Base-by-base conservation (phyloP, 2,888 invertebrate species). In the Taenaris catops region DNA sequence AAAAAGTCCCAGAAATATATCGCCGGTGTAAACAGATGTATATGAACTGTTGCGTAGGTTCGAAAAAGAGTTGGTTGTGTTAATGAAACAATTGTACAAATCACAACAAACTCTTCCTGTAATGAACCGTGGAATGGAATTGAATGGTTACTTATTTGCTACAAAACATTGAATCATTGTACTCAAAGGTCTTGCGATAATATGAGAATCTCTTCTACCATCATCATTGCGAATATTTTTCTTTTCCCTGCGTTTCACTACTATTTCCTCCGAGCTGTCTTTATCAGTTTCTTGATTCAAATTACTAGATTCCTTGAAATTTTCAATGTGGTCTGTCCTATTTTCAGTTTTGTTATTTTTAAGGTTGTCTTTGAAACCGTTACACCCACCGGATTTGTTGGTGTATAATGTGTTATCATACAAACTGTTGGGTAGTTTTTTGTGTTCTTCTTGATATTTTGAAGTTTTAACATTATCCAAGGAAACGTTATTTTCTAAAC, bases 191-290 rank as follows among this genome's bases (percentile, higher is more conserved):
- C 87, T 68, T 10, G 87, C 67, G 34, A 84, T 66, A 27, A 88
- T 80, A 48, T 84, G 84, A 16, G 88, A 87, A 53, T 87, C 87
- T 56, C 84, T 66, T 59, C 79, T 73, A 11, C 88, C 87, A 41
- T 80, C 86, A 47, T 78, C 71, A 32, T 70, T 72, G 47, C 69
- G 72, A 11, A 55, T 58, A 34, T 55, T 67, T 55, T 83, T 83
- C 49, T 86, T 87, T 41, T 78, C 72, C 50, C 87, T 67, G 10
- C 86, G 67, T 53, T 63, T 76, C 7, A 87, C 84, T 8, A 83
- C 63, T 18, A 65, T 58, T 53, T 79, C 80, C 41, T 80, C 75
- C 20, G 58, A 51, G 26, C 64, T 58, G 25, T 69, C 63, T 34
- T 62, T 49, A 24, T 69, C 63, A 27, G 58, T 44, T 12, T 48